phyloP scores from a whole-genome alignment of 2,797 vertebrate species.

The Erpetoichthys calabaricus region DNA sequence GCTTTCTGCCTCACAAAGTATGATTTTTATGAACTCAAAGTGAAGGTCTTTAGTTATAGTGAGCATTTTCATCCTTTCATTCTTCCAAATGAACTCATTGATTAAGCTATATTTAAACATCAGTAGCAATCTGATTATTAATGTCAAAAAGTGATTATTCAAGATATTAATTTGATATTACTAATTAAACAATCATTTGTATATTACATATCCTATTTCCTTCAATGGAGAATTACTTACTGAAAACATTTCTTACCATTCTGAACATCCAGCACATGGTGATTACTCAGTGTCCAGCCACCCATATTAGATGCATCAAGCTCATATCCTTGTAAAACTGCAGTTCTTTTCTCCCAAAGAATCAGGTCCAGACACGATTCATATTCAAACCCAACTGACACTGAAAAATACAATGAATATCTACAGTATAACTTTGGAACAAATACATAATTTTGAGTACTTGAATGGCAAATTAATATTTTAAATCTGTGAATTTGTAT shows the following conservation, averaged over 20 bases:
- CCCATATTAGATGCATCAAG: conserved; percentile 90
- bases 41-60: background rate
- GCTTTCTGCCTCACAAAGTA: conserved; percentile 3
- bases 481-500: no score
- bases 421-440: no score
- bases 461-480: background rate
- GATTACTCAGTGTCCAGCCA: conserved; percentile 87
- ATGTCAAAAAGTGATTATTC: no score
- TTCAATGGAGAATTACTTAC: no score
- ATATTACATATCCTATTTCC: no score
- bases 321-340: conserved; percentile 82
- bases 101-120: no score
- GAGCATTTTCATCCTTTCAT: no score
- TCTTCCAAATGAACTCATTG: no score
- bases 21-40: conserved; percentile 1
- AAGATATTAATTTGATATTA: no score
- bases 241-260: conserved; percentile 57
- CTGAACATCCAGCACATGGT: conserved; percentile 83
- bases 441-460: no score
- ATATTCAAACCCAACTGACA: conserved; percentile 96
- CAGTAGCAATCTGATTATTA: no score
- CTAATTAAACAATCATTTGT: no score
- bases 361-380: conserved; percentile 90
- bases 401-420: conserved; percentile 39
- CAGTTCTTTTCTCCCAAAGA: conserved; percentile 91